These are phyloP conservation scores for Lasioglossum marginatum DNA, from an alignment of 2,888 invertebrate species.

Conservation along the genomic window DNA sequence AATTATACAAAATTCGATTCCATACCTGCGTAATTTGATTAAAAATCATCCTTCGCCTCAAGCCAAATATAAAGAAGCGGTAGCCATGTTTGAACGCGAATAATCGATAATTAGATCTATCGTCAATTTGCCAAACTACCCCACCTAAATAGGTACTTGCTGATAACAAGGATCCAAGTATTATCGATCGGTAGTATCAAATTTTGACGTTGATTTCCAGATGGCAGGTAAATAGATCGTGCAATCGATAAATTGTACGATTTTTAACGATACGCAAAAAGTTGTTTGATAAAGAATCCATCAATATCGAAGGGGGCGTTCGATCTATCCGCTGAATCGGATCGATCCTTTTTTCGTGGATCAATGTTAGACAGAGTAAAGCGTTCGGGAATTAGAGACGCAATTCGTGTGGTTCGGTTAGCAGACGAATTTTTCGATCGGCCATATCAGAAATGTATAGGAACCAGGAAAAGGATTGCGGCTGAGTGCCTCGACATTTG, in stretches of 20 bases:
- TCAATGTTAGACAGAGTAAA: background rate
- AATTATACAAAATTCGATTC: background rate
- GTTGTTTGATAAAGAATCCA: background rate
- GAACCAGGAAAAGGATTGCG: slow-evolving; percentile 38
- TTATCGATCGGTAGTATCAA: slow-evolving; percentile 50
- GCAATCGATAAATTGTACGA: background rate
- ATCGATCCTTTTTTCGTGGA: background rate
- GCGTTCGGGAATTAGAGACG: slow-evolving; percentile 17
- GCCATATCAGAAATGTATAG: slow-evolving; percentile 59
- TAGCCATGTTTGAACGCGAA: background rate
- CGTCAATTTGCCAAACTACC: slow-evolving; percentile 5
- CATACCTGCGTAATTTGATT: background rate
- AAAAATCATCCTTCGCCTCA: background rate
- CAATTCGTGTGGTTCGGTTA: slow-evolving; percentile 29
- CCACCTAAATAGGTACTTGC: background rate
- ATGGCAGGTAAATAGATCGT: slow-evolving; percentile 56
- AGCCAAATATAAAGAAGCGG: background rate
- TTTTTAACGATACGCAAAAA: background rate
- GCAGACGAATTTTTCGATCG: slow-evolving; percentile 64
- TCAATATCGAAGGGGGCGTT: background rate
- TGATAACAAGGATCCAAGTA: slow-evolving; percentile 4
- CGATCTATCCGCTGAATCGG: background rate
- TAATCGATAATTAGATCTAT: slow-evolving; percentile 18
- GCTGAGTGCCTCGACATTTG: slow-evolving; percentile 40
- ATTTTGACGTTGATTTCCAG: slow-evolving; percentile 34